Conservation (phyloP, 2,113 vertebrate species). For the Electrona antarctica region DNA sequence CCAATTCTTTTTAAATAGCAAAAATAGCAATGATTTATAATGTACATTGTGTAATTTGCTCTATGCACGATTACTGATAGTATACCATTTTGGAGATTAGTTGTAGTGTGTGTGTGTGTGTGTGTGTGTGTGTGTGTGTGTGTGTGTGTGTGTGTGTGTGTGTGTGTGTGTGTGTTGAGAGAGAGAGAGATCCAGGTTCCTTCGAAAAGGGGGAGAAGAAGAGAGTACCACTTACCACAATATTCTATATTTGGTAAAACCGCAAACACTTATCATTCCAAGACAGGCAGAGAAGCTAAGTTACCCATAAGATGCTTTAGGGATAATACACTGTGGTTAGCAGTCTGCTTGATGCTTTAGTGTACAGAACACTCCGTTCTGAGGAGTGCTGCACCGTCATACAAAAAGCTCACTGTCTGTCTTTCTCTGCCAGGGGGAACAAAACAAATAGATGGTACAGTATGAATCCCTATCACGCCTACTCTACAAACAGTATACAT, state of each 20-base stretch:
- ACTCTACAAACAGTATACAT: conserved; percentile 63
- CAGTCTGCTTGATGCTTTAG: conserved; percentile 23
- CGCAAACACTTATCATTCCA: conserved; percentile 29
- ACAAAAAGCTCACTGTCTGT: conserved; percentile 25
- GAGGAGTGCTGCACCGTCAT: conserved; percentile 12
- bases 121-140: background rate
- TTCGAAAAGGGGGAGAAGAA: conserved; percentile 44
- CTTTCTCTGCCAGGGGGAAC: conserved; percentile 40
- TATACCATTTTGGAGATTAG: too few species aligned
- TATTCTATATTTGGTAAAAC: conserved; percentile 45
- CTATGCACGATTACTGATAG: too few species aligned
- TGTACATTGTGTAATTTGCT: too few species aligned
- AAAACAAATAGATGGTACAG: conserved; percentile 52
- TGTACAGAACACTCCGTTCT: conserved; percentile 34
- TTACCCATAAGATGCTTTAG: conserved; percentile 12
- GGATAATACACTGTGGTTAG: conserved; percentile 12
- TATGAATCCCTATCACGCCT: conserved; percentile 54
- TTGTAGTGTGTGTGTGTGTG: too few species aligned
- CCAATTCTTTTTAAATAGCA: too few species aligned
- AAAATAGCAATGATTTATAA: too few species aligned
- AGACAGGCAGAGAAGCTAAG: conserved; percentile 14
- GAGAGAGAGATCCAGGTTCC: conserved; percentile 12
- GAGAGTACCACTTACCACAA: conserved; percentile 17
- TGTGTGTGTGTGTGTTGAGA: background rate
- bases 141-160: background rate